phyloP scores from a whole-genome alignment of 1,140 invertebrate genomes.

The Battus philenor region DNA sequence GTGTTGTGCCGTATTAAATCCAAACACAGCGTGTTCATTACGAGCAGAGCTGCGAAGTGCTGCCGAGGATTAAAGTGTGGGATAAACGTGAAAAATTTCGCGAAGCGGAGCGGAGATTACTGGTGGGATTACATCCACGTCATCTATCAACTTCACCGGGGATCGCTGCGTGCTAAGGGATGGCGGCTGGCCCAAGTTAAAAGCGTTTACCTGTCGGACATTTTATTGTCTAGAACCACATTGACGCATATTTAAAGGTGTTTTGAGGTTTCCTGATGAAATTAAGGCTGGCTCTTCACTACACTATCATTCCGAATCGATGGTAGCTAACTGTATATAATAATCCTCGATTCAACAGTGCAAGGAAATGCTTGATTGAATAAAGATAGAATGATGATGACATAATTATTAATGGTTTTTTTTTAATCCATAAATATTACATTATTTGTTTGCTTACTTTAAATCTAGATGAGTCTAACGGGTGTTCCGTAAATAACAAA shows the following conservation, averaged over 20 bases:
- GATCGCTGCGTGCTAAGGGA: not conserved
- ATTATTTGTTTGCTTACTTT: too few relatives aligned
- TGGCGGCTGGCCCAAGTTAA: not conserved
- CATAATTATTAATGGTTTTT: too few relatives aligned
- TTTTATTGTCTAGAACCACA: not conserved
- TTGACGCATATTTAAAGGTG: not conserved
- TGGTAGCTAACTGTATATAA: too few relatives aligned
- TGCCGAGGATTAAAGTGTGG: slow-evolving; percentile 8
- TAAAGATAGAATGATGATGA: too few relatives aligned
- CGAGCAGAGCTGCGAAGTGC: not conserved
- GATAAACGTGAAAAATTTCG: slow-evolving; percentile 14
- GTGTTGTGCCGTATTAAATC: not conserved
- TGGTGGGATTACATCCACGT: slow-evolving; percentile 11
- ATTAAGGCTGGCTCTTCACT: not conserved
- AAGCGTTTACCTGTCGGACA: not conserved
- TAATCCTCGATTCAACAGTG: too few relatives aligned
- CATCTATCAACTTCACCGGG: slow-evolving; percentile 13
- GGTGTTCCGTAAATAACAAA: too few relatives aligned
- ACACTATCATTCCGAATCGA: too few relatives aligned
- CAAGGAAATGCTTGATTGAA: too few relatives aligned
- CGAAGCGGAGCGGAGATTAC: slow-evolving; percentile 14
- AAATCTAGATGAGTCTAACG: too few relatives aligned
- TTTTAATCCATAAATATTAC: too few relatives aligned
- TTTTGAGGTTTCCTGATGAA: not conserved
- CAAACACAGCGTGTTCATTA: slow-evolving; percentile 1